Base-by-base conservation (phyloP, 2,797 vertebrate genomes). In the Anabacerthia variegaticeps region DNA sequence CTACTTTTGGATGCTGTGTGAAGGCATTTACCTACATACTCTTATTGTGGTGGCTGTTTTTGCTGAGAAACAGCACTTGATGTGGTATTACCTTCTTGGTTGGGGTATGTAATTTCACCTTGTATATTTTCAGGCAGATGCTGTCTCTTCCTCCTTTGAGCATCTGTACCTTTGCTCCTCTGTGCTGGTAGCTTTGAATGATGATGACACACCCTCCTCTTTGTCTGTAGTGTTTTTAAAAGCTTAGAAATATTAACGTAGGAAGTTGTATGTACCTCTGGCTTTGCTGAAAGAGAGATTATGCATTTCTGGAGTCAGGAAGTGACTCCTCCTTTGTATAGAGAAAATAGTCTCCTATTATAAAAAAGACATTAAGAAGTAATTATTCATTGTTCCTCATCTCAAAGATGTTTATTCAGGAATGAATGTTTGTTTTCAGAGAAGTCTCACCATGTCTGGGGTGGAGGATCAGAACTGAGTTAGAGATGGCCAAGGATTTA, bases 1-100 rank as follows among this genome's bases (percentile, higher is more conserved):
- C 93, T 99, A 99, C 97, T 99, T 99, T 89, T 99, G 99, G 99
- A 99, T 99, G 99, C 97, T 99, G 79, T 99, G 99, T 92, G 99
- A 99, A 96, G 99, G 99, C 19, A 99, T 99, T 56, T 99, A 99
- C 94, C 98, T 99, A 78, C 99, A 99, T 89, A 99, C 99, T 0
- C 99, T 99, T 84, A 99, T 99, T 15, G 99, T 99, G 54, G 99
- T 99, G 94, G 99, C 99, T 1, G 99, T 99, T 88, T 99, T 99
- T 96, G 99, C 99, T 3, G 99, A 99, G 97, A 99, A 99, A 87
- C 99, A 99, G 77, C 99, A 99, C 95, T 96, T 99, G 77, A 98
- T 99, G 97, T 99, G 99, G 99, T 99, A 99, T 98, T 99, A 99
- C 84, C 98, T 99, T 49, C 98, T 99, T 9, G 99, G 99, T 95